A percentile compares a stretch with the other conserved stretches of the same genome.
Conservation (phyloP, 2,797 vertebrate genomes). For the Silurus lanzhouensis region DNA sequence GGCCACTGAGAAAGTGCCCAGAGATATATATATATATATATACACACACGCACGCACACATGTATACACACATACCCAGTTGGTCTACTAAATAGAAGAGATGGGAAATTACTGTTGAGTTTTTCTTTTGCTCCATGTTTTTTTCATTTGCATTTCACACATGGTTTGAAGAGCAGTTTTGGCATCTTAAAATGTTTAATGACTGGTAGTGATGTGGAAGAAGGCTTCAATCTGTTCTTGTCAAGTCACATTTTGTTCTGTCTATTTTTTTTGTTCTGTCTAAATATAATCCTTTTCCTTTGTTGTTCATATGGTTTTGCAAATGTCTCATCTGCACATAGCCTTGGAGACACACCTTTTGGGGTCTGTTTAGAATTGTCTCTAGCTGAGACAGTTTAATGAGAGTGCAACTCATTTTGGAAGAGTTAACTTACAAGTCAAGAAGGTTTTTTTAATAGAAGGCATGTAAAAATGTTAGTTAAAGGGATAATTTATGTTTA, state of each 20-base stretch:
- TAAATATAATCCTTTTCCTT: too few species aligned
- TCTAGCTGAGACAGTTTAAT: too few species aligned
- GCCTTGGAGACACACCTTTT: background rate
- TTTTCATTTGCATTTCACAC: background rate
- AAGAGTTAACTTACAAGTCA: background rate
- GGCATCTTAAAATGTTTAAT: background rate
- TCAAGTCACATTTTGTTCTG: background rate
- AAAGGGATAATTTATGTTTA: background rate
- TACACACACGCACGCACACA: too few species aligned
- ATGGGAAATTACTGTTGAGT: too few species aligned
- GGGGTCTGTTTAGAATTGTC: background rate
- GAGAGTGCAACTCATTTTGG: background rate
- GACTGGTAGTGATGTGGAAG: background rate
- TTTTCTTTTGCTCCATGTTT: background rate
- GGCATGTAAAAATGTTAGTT: background rate
- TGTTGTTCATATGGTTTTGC: background rate
- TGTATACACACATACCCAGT: background rate
- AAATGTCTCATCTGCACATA: background rate
- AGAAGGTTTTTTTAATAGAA: background rate
- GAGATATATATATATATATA: background rate
- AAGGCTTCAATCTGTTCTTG: background rate
- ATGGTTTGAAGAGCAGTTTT: background rate
- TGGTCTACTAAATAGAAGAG: background rate
- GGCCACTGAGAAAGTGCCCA: background rate
- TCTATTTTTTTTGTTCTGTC: too few species aligned